Percentiles rank a stretch among this genome's conserved stretches.
Evolutionary conservation across 2,888 invertebrate genomes (phyloP).

Genomic region (Hemithea aestivaria): DNA sequence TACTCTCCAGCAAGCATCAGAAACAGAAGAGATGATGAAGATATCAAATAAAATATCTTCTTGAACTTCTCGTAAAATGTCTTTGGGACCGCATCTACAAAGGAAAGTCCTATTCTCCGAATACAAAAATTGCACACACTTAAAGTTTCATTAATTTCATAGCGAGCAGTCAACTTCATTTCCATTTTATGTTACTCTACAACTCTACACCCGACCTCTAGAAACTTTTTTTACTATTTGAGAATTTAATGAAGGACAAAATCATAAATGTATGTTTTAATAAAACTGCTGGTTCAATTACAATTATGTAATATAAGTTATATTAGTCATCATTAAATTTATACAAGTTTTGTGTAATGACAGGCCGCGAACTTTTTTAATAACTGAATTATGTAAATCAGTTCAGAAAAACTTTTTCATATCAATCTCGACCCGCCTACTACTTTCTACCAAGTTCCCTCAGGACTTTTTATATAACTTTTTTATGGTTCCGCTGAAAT

Average conservation of each 20-base stretch:
- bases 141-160: constrained; percentile 47
- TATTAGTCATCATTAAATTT: not conserved
- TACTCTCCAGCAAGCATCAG: constrained; percentile 47
- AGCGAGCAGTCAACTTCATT: constrained; percentile 25
- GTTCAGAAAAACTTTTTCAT: constrained; percentile 7
- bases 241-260: no score
- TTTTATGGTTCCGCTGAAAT: not conserved
- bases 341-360: constrained; percentile 4
- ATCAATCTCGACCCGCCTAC: constrained; percentile 11
- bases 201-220: not conserved
- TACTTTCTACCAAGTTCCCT: constrained; percentile 4
- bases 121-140: constrained; percentile 48
- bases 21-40: constrained; percentile 38
- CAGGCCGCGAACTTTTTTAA: constrained; percentile 7
- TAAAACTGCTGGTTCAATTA: no score
- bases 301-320: no score
- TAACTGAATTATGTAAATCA: constrained; percentile 11
- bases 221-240: no score
- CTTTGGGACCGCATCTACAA: constrained; percentile 40
- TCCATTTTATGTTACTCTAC: constrained; percentile 15
- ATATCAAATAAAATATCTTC: constrained; percentile 28
- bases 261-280: no score
- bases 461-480: constrained; percentile 7
- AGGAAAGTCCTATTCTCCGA: constrained; percentile 46
- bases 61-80: constrained; percentile 29